phyloP scores from a whole-genome alignment of 2,888 invertebrate genomes.

The Eupithecia dodoneata region DNA sequence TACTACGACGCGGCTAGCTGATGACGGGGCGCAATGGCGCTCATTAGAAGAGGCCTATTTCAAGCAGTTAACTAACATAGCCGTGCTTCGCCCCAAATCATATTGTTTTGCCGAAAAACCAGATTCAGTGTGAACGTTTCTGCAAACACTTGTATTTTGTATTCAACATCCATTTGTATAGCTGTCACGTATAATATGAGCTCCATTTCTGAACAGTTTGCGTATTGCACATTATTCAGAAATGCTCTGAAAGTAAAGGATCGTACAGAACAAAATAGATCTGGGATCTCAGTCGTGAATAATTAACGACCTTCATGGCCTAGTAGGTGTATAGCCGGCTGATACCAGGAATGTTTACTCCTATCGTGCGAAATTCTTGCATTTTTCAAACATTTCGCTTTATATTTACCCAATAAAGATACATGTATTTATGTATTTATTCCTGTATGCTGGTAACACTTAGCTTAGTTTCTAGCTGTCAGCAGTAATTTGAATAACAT shows the following conservation, averaged over 20 bases:
- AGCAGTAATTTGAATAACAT: too few species aligned
- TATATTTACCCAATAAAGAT: background rate
- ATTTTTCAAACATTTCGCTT: background rate
- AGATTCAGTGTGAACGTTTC: background rate
- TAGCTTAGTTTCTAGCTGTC: too few species aligned
- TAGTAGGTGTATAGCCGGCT: background rate
- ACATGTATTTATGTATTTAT: background rate
- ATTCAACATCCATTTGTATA: conserved; percentile 4
- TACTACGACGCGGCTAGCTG: background rate
- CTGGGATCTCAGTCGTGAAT: background rate
- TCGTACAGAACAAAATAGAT: background rate
- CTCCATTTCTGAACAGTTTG: conserved; percentile 3
- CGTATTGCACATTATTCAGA: conserved; percentile 9
- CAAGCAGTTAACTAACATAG: background rate
- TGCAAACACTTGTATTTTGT: conserved; percentile 6
- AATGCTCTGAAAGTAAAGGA: conserved; percentile 4
- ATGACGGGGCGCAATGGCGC: background rate
- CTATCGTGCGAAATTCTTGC: background rate
- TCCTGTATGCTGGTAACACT: background rate
- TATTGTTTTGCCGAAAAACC: background rate
- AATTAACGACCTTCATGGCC: background rate
- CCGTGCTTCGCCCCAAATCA: background rate
- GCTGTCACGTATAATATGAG: conserved; percentile 6
- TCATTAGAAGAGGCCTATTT: background rate
- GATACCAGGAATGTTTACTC: background rate